Percentiles rank a stretch among this genome's conserved stretches.
Conservation (phyloP, 1,140 invertebrate genomes). For the Drosophila kanapiae region DNA sequence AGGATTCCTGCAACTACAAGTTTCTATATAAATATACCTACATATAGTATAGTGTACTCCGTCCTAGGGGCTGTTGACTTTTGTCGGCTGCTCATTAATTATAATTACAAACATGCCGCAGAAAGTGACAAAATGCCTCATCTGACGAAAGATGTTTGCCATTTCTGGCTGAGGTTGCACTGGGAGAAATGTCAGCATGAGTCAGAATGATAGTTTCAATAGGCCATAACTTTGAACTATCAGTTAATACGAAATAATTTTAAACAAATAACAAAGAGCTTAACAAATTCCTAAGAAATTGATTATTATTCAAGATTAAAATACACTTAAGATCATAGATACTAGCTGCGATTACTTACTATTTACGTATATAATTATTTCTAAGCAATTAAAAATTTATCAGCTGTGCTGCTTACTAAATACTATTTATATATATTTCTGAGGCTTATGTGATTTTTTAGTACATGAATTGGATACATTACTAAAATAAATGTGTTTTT, state of each 20-base stretch:
- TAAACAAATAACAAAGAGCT: background rate
- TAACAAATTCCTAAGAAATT: background rate
- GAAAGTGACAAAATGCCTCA: slow-evolving; percentile 43
- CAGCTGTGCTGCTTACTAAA: background rate
- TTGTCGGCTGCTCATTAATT: slow-evolving; percentile 71
- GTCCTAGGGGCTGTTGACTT: slow-evolving; percentile 33
- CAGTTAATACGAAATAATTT: background rate
- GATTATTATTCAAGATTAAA: background rate
- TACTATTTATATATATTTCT: too few relatives aligned
- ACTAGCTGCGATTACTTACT: background rate
- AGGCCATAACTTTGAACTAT: background rate
- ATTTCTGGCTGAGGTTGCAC: slow-evolving; percentile 15
- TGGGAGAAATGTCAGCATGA: background rate
- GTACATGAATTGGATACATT: too few relatives aligned
- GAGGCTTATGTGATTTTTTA: too few relatives aligned
- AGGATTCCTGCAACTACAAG: slow-evolving; percentile 17
- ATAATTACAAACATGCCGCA: slow-evolving; percentile 68
- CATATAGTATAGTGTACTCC: background rate
- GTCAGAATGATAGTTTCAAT: too few relatives aligned
- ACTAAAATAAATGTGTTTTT: too few relatives aligned
- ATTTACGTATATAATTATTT: too few relatives aligned
- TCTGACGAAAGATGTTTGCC: slow-evolving; percentile 15
- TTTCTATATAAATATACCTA: background rate
- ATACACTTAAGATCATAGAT: background rate
- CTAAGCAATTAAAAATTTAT: too few relatives aligned